Percentiles rank a stretch among this genome's conserved stretches.
Evolutionary conservation across 64 coral and sea anemone species (phyloP).

Genomic region (Montipora sp.): DNA sequence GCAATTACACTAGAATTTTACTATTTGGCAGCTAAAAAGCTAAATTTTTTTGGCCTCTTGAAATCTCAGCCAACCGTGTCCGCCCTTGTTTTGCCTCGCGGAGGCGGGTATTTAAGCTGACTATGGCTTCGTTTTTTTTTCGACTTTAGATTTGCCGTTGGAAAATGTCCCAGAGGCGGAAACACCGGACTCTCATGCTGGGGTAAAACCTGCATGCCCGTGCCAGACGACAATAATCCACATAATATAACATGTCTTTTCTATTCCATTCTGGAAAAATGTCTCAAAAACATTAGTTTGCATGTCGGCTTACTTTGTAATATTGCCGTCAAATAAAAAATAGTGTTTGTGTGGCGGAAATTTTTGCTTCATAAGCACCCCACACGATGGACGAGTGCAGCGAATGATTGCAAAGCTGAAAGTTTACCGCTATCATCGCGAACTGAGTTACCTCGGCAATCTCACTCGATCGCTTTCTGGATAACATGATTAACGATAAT

Average conservation of each 20-base stretch:
- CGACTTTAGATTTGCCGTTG: not conserved
- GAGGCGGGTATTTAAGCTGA: not conserved
- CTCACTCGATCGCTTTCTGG: not conserved
- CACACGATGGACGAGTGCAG: conserved; percentile 16
- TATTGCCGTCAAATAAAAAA: conserved; percentile 50
- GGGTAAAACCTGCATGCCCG: not conserved
- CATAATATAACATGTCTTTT: not conserved
- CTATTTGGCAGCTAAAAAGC: conserved; percentile 11
- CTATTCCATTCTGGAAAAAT: not conserved
- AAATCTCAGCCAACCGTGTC: conserved; percentile 21
- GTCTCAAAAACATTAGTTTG: conserved; percentile 15
- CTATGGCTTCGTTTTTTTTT: not conserved
- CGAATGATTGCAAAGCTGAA: not conserved
- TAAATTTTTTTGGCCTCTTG: conserved; percentile 31
- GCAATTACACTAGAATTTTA: not conserved
- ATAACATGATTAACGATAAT: not conserved
- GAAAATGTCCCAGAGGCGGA: not conserved
- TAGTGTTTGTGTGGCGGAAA: conserved; percentile 36
- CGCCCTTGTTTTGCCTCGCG: not conserved
- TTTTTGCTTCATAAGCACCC: conserved; percentile 3
- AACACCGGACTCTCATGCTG: conserved; percentile 7
- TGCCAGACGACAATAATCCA: conserved; percentile 4
- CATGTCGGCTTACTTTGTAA: conserved; percentile 55
- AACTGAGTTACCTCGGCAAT: not conserved
- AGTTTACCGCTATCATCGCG: not conserved